A percentile compares a stretch with the other conserved stretches of the same genome.
phyloP scores from a whole-genome alignment of 2,113 vertebrate species.

The Orientallactaga bullata region DNA sequence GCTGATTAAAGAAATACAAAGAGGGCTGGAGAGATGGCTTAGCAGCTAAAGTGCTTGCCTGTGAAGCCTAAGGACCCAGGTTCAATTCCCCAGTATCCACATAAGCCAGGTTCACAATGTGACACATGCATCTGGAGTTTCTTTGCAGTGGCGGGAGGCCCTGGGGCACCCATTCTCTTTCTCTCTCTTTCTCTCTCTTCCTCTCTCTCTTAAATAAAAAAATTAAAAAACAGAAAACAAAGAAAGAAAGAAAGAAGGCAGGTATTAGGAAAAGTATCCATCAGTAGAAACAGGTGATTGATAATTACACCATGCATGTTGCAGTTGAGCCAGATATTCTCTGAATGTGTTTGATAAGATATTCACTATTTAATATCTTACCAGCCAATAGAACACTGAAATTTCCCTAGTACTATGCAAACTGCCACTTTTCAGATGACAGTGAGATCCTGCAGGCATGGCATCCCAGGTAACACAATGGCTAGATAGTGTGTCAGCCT shows the following conservation, averaged over 20 bases:
- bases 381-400: background rate
- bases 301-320: background rate
- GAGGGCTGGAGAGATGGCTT: background rate
- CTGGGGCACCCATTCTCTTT: too few relatives aligned
- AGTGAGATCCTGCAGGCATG: background rate
- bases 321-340: background rate
- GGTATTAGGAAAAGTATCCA: background rate
- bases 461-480: background rate
- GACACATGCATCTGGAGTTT: too few relatives aligned
- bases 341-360: slow-evolving; percentile 6
- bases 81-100: too few relatives aligned
- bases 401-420: background rate
- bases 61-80: too few relatives aligned
- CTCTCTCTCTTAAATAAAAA: too few relatives aligned
- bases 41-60: too few relatives aligned
- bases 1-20: background rate
- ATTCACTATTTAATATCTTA: background rate
- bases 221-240: too few relatives aligned
- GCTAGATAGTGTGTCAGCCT: background rate
- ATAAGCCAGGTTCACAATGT: too few relatives aligned
- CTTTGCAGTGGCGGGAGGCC: too few relatives aligned
- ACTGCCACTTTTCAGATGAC: slow-evolving; percentile 1
- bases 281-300: background rate
- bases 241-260: background rate
- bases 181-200: too few relatives aligned